Conservation (phyloP, 2,888 invertebrate species). For the Acronicta leporina region DNA sequence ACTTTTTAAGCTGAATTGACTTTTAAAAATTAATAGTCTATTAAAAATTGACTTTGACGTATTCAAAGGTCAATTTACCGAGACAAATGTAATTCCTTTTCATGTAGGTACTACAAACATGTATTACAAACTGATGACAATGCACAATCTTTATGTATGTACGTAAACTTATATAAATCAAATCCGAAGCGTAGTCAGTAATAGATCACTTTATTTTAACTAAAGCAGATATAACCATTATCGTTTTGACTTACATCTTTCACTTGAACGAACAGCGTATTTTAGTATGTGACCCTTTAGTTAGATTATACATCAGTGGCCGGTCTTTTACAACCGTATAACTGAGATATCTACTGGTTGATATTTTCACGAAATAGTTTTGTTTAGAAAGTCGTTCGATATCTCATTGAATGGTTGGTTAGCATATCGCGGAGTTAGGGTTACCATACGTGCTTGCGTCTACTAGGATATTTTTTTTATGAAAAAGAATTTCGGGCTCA, state of each 20-base stretch:
- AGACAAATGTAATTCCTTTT: too few species aligned
- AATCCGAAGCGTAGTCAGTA: neutral
- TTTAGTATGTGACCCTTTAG: constrained; percentile 32
- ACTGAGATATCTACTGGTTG: constrained; percentile 37
- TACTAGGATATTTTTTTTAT: neutral
- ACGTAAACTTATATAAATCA: too few species aligned
- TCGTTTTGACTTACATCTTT: constrained; percentile 18
- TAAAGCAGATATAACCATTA: constrained; percentile 19
- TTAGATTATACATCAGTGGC: constrained; percentile 28
- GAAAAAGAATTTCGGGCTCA: too few species aligned
- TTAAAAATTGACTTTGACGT: too few species aligned
- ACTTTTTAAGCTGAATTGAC: too few species aligned
- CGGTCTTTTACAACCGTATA: constrained; percentile 40
- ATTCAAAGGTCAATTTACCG: too few species aligned
- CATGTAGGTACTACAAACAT: too few species aligned
- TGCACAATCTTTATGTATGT: too few species aligned
- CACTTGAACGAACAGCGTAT: constrained; percentile 26
- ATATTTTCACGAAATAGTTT: constrained; percentile 52
- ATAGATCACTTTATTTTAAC: constrained; percentile 14
- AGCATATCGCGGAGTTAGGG: constrained; percentile 18
- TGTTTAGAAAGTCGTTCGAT: constrained; percentile 62
- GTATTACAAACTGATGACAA: too few species aligned
- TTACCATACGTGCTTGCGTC: constrained; percentile 3
- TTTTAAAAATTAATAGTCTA: too few species aligned
- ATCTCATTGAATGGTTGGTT: constrained; percentile 38